Conservation (phyloP, 92 coral and sea anemone species). For the Chrysogorgia sp. region DNA sequence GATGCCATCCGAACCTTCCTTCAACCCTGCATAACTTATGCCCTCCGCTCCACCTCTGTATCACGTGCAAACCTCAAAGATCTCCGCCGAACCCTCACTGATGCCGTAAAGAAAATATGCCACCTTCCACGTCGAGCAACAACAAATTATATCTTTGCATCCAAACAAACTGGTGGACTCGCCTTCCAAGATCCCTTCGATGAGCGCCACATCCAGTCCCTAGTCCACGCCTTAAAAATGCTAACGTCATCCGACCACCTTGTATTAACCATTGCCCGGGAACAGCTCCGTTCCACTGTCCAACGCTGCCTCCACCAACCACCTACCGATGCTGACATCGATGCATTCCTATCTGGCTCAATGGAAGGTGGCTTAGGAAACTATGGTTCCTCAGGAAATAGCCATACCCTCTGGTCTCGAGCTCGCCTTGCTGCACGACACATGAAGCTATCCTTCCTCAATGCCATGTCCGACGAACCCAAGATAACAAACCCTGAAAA, state of each 20-base stretch:
- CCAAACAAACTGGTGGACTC: conserved; percentile 24
- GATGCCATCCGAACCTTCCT: conserved; percentile 45
- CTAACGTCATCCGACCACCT: conserved; percentile 17
- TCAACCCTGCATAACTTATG: conserved; percentile 38
- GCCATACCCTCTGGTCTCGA: conserved; percentile 37
- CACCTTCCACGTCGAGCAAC: conserved; percentile 21
- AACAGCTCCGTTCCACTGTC: conserved; percentile 15
- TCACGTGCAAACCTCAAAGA: neutral
- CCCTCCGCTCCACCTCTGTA: conserved; percentile 14
- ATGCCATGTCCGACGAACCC: conserved; percentile 2
- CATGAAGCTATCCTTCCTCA: neutral
- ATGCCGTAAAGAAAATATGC: conserved; percentile 11
- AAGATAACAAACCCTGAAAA: neutral
- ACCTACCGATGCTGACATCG: conserved; percentile 6
- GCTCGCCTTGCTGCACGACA: conserved; percentile 4
- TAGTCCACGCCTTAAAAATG: conserved; percentile 28
- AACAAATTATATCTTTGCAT: conserved; percentile 22
- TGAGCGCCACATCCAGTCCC: conserved; percentile 25
- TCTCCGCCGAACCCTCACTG: conserved; percentile 6
- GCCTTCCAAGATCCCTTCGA: conserved; percentile 27
- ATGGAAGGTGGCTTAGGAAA: neutral
- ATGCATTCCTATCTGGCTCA: conserved; percentile 30
- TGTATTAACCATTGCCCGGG: conserved; percentile 9
- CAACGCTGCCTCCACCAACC: conserved; percentile 2
- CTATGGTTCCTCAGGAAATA: neutral